A percentile compares a stretch with the other conserved stretches of the same genome.
phyloP scores from a whole-genome alignment of 2,888 invertebrate species.

The Drosophila dives region DNA sequence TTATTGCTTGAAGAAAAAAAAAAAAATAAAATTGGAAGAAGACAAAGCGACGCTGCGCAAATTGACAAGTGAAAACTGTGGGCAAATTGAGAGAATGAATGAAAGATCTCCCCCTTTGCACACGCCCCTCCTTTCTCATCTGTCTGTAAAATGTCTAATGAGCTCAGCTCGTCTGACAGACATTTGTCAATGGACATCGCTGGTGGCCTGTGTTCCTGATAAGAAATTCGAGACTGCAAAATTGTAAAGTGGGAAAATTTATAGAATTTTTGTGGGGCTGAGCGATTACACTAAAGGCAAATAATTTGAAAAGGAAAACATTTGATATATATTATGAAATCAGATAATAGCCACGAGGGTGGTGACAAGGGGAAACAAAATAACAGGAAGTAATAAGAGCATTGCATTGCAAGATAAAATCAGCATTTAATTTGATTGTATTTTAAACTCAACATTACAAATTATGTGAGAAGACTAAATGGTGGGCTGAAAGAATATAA shows the following conservation, averaged over 20 bases:
- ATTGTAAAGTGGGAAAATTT: constrained; percentile 11
- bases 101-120: constrained; percentile 5
- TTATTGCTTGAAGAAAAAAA: constrained; percentile 51
- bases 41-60: constrained; percentile 56
- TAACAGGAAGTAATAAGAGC: constrained; percentile 8
- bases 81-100: constrained; percentile 35
- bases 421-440: neutral
- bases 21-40: neutral
- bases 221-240: constrained; percentile 42
- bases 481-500: neutral
- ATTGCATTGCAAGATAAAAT: neutral
- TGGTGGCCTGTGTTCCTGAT: constrained; percentile 60
- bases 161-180: constrained; percentile 70
- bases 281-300: neutral
- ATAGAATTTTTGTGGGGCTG: constrained; percentile 2
- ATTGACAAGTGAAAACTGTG: constrained; percentile 63
- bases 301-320: constrained; percentile 37
- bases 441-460: neutral
- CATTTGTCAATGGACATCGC: constrained; percentile 71
- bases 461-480: neutral
- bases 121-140: neutral
- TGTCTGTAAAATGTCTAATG: constrained; percentile 71
- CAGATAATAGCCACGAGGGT: constrained; percentile 21
- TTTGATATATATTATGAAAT: constrained; percentile 41
- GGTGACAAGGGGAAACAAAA: neutral